These are phyloP conservation scores for Cyclopterus lumpus DNA, from an alignment of 2,797 vertebrate genomes.

Conservation along the genomic window DNA sequence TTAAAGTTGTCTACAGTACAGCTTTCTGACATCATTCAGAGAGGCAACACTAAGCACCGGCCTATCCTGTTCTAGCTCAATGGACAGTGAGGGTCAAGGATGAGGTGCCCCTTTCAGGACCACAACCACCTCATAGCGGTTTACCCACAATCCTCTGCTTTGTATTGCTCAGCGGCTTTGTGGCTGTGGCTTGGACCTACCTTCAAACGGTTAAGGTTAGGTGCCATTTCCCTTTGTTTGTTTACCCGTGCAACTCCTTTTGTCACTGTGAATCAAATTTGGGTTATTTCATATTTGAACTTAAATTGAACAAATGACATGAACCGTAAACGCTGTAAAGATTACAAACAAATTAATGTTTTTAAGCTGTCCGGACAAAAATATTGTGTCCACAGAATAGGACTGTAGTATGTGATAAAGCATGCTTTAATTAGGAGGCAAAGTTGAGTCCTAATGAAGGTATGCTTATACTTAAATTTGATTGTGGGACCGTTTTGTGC, in stretches of 20 bases:
- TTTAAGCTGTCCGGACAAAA: not conserved
- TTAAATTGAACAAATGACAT: not conserved
- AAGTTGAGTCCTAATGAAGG: not conserved
- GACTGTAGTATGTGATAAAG: not conserved
- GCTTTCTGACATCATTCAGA: conserved; percentile 66
- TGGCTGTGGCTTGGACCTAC: conserved; percentile 8
- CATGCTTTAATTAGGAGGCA: not conserved
- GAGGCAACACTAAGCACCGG: conserved; percentile 44
- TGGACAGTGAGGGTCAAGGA: conserved; percentile 71
- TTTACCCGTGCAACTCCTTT: not conserved
- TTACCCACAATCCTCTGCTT: conserved; percentile 63
- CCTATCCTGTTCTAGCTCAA: conserved; percentile 68
- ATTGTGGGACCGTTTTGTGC: not conserved
- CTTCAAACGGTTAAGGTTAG: not conserved
- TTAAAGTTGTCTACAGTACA: conserved; percentile 69
- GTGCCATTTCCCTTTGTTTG: conserved; percentile 1
- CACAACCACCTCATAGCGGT: conserved; percentile 42
- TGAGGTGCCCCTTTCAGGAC: conserved; percentile 72
- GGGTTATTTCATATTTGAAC: not conserved
- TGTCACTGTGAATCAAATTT: not conserved
- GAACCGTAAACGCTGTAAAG: not conserved
- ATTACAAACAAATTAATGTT: not conserved
- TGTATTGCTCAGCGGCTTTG: conserved; percentile 37
- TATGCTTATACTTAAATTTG: not conserved
- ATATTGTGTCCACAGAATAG: not conserved